These are phyloP conservation scores for Serranus cabrilla DNA, from an alignment of 2,797 vertebrate species.

Conservation along the genomic window DNA sequence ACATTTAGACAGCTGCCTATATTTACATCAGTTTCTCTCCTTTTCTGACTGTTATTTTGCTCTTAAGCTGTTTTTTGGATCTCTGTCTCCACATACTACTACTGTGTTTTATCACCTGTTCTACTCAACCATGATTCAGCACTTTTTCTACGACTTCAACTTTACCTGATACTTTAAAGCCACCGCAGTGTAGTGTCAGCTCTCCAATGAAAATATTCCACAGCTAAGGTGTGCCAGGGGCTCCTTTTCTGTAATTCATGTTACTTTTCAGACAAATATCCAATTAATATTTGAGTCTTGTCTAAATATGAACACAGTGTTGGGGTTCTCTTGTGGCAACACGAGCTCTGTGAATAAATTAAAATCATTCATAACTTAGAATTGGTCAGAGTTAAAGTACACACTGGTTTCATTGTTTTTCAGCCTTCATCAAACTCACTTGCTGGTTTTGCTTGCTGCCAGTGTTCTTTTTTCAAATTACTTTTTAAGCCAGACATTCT, in stretches of 20 bases:
- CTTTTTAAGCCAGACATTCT: constrained; percentile 46
- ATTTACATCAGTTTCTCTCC: too few species aligned
- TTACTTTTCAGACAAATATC: background rate
- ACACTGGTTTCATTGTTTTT: constrained; percentile 11
- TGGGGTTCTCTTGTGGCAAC: background rate
- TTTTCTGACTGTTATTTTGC: too few species aligned
- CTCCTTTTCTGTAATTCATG: background rate
- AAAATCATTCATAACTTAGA: constrained; percentile 15
- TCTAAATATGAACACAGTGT: background rate
- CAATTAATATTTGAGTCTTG: background rate
- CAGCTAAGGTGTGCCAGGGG: too few species aligned
- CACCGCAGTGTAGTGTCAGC: too few species aligned
- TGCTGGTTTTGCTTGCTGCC: constrained; percentile 13
- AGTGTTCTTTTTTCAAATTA: constrained; percentile 37
- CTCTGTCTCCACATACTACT: too few species aligned
- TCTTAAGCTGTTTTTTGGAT: too few species aligned
- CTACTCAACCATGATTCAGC: too few species aligned
- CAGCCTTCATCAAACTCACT: constrained; percentile 31
- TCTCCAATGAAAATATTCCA: too few species aligned
- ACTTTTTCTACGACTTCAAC: too few species aligned
- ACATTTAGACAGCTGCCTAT: too few species aligned
- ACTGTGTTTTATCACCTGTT: too few species aligned
- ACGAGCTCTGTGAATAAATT: constrained; percentile 1
- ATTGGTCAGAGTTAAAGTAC: constrained; percentile 10
- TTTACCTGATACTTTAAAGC: too few species aligned